phyloP scores from a whole-genome alignment of 2,888 invertebrate genomes.

The Agrochola circellaris region DNA sequence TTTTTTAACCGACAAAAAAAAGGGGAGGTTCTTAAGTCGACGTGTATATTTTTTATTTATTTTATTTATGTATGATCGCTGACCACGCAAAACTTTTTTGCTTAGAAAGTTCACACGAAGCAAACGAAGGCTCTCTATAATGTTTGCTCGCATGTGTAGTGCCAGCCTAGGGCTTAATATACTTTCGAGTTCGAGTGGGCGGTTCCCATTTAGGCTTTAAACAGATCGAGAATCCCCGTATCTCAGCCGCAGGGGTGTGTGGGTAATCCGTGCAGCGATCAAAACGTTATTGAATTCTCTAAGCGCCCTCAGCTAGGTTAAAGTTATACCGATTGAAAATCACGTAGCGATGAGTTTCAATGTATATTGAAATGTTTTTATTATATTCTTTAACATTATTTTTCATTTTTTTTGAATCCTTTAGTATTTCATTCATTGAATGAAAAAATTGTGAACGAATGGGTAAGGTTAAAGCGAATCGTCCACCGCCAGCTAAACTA shows the following conservation, averaged over 20 bases:
- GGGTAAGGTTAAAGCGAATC: too few species aligned
- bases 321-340: slow-evolving; percentile 72
- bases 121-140: neutral
- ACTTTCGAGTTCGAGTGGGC: slow-evolving; percentile 61
- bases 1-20: neutral
- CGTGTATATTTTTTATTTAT: neutral
- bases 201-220: slow-evolving; percentile 58
- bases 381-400: neutral
- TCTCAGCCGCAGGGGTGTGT: slow-evolving; percentile 68
- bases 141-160: slow-evolving; percentile 2
- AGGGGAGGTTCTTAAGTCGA: neutral
- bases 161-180: slow-evolving; percentile 45
- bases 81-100: neutral
- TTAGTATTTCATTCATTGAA: neutral
- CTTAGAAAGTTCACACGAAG: neutral
- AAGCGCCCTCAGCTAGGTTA: slow-evolving; percentile 73
- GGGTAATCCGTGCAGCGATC: slow-evolving; percentile 74
- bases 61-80: neutral
- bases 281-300: slow-evolving; percentile 77
- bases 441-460: neutral
- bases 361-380: slow-evolving; percentile 25
- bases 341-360: slow-evolving; percentile 38
- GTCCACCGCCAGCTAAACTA: too few species aligned
- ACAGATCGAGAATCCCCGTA: slow-evolving; percentile 64
- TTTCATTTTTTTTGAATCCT: neutral